These are phyloP conservation scores for Agapornis roseicollis DNA, from an alignment of 2,113 vertebrate genomes.

Conservation along the genomic window DNA sequence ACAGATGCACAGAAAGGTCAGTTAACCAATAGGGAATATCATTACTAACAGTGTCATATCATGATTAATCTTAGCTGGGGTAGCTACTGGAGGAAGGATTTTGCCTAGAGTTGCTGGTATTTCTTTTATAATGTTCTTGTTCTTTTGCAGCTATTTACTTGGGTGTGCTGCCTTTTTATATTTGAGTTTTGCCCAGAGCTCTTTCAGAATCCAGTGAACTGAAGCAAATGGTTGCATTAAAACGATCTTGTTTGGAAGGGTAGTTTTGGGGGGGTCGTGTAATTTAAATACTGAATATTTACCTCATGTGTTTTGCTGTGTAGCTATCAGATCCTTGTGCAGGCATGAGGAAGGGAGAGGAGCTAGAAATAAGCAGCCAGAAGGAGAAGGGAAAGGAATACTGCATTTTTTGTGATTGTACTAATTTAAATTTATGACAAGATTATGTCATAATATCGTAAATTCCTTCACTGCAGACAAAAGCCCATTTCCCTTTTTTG, in stretches of 20 bases:
- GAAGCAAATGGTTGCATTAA: neutral
- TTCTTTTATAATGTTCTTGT: neutral
- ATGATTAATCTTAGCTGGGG: neutral
- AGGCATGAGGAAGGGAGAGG: neutral
- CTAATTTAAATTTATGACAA: neutral
- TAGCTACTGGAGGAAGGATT: neutral
- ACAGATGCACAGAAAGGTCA: neutral
- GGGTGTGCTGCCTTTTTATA: neutral
- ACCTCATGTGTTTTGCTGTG: neutral
- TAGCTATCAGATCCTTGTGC: neutral
- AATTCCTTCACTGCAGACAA: neutral
- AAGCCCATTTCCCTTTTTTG: slow-evolving; percentile 3
- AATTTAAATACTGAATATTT: neutral
- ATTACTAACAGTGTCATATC: neutral
- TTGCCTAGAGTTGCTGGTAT: neutral
- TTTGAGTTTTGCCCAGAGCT: neutral
- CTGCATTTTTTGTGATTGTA: neutral
- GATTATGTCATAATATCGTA: slow-evolving; percentile 20
- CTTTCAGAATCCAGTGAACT: neutral
- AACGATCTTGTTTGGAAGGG: neutral
- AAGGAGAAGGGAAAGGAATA: neutral
- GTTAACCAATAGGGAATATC: neutral
- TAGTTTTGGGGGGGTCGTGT: neutral
- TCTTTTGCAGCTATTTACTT: neutral
- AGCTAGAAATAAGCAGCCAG: neutral